Conservation (phyloP, 2,113 vertebrate species). For the Myotis lucifugus region DNA sequence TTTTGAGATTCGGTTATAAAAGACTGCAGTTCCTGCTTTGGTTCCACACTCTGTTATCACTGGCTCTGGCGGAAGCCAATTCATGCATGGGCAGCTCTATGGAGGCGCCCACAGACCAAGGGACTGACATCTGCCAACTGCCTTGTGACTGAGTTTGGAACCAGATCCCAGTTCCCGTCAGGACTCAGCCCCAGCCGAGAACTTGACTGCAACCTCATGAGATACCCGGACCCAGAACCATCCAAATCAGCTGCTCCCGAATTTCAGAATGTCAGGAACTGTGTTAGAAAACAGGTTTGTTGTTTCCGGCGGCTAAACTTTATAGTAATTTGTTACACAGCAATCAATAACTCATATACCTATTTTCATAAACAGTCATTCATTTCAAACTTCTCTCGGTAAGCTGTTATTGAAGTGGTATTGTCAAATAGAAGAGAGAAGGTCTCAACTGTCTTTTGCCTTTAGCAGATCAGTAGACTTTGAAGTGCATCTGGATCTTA, state of each 20-base stretch:
- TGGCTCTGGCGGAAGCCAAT: neutral
- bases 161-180: neutral
- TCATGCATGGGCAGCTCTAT: neutral
- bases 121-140: neutral
- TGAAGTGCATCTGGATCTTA: neutral
- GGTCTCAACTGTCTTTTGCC: neutral
- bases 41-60: neutral
- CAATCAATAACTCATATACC: neutral
- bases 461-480: neutral
- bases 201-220: neutral
- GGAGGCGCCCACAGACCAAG: neutral
- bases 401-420: neutral
- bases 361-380: neutral
- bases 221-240: neutral
- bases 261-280: neutral
- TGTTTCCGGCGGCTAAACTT: neutral
- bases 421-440: neutral
- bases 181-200: neutral
- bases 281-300: neutral
- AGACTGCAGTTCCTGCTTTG: neutral
- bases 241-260: neutral
- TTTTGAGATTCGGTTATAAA: neutral
- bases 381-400: constrained; percentile 23
- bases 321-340: neutral
- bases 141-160: neutral